Base-by-base conservation (phyloP, 2,797 vertebrate species). In the Falco naumanni region DNA sequence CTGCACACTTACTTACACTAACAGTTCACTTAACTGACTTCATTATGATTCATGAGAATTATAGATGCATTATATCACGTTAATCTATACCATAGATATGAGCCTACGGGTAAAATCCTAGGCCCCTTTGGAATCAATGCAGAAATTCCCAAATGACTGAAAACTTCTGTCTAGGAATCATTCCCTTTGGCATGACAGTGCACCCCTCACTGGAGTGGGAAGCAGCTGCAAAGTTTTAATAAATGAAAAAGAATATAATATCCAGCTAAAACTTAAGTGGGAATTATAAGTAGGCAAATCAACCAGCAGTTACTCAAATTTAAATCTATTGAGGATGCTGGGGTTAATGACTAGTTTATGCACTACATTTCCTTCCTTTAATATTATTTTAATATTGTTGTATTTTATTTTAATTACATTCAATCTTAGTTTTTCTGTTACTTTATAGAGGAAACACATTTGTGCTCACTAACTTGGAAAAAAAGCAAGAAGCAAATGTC, bases 331-430 rank as follows among this genome's bases (percentile, higher is more conserved):
- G 91, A 95, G 95, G 93, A 95, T 93, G 93, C 89, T 88, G 85
- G 63, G 93, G 95, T 96, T 97, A 97, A 97, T 96, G 93, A 96
- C 76, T 95, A 96, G 82, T 86, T 97, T 96, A 95, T 96, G 95
- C 72, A 97, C 76, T 95, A 95, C 89, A 93, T 96, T 97, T 96
- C 89, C 94, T 95, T 96, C 87, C 88, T 93, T 96, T 96, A 97
- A 96, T 96, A 97, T 95, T 97, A 94, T 96, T 97, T 96, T 96
- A 96, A 96, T 95, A 97, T 94, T 92, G 79, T 89, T 96, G 87
- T 83, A 95, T 96, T 92, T 96, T 95, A 88, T 96, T 94, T 96
- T 93, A 96, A 95, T 96, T 95, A 86, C 63, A 76, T 94, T 95
- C 84, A 95, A 79, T 95, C 87, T 95, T 91, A 71, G 29, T 77